Evolutionary conservation across 2,888 invertebrate genomes (phyloP).

Genomic region (Acleris laterana): DNA sequence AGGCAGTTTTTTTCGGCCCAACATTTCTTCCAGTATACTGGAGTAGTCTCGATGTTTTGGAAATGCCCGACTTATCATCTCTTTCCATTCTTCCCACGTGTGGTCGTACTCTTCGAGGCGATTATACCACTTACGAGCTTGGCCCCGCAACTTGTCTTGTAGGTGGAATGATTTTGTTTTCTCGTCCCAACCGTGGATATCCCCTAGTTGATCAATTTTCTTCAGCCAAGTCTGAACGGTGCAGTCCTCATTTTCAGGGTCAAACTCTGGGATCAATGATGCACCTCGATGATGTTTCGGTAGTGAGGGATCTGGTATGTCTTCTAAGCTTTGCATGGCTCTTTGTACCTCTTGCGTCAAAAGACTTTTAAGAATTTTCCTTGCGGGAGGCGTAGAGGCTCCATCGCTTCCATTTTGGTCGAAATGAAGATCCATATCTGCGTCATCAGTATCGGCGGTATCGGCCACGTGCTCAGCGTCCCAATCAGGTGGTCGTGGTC

Average conservation of each 20-base stretch:
- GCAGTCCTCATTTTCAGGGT: conserved; percentile 40
- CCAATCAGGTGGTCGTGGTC: too few species aligned
- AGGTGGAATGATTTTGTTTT: conserved; percentile 32
- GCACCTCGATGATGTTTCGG: conserved; percentile 9
- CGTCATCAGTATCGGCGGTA: too few species aligned
- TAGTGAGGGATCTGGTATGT: neutral
- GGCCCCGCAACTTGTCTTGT: conserved; percentile 43
- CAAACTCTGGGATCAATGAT: conserved; percentile 36
- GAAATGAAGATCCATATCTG: too few species aligned
- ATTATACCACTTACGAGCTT: conserved; percentile 44
- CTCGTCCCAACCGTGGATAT: conserved; percentile 44
- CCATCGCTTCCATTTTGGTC: too few species aligned
- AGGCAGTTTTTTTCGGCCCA: conserved; percentile 41
- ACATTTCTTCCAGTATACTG: conserved; percentile 42
- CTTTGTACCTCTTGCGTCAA: neutral
- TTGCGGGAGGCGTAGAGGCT: neutral
- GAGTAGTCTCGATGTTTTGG: conserved; percentile 44
- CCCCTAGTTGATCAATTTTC: conserved; percentile 42
- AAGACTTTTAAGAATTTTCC: neutral
- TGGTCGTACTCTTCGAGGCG: conserved; percentile 45
- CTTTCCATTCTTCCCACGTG: conserved; percentile 47
- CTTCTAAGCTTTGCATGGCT: neutral
- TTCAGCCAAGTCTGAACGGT: conserved; percentile 38
- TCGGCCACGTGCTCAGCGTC: too few species aligned
- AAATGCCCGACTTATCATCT: conserved; percentile 44